Conservation (phyloP, 2,113 vertebrate species). For the Gambusia affinis region DNA sequence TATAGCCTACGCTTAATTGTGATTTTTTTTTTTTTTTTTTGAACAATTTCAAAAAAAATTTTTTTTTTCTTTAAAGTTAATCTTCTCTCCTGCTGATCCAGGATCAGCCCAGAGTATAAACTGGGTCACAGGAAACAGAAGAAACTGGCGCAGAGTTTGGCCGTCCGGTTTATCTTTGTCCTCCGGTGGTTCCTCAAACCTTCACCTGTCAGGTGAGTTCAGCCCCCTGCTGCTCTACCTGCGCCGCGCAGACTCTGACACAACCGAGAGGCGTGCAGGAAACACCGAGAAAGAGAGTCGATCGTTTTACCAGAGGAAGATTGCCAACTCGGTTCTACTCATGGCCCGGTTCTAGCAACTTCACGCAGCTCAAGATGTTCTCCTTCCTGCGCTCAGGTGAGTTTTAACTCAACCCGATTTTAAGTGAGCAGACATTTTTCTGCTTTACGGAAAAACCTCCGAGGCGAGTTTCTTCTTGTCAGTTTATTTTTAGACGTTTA, state of each 20-base stretch:
- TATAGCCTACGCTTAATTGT: no score
- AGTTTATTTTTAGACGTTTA: not conserved
- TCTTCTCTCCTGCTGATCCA: no score
- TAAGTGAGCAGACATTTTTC: not conserved
- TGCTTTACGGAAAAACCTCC: not conserved
- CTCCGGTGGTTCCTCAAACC: not conserved
- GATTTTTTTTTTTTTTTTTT: no score
- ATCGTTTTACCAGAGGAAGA: not conserved
- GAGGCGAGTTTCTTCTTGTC: not conserved
- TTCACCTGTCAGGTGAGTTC: not conserved
- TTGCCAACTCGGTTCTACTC: not conserved
- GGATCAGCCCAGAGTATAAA: no score
- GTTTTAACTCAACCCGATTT: not conserved
- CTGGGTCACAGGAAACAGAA: not conserved
- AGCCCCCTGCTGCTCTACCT: not conserved
- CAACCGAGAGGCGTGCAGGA: no score
- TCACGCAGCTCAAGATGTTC: not conserved
- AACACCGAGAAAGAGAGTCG: not conserved
- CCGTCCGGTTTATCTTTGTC: not conserved
- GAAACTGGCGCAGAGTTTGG: not conserved
- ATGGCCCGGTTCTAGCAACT: not conserved
- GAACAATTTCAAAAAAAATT: no score
- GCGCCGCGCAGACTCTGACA: no score
- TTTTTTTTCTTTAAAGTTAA: no score
- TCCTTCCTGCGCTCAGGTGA: not conserved